Evolutionary conservation across 2,888 invertebrate species (phyloP).

Genomic region (Julus scandinavius): DNA sequence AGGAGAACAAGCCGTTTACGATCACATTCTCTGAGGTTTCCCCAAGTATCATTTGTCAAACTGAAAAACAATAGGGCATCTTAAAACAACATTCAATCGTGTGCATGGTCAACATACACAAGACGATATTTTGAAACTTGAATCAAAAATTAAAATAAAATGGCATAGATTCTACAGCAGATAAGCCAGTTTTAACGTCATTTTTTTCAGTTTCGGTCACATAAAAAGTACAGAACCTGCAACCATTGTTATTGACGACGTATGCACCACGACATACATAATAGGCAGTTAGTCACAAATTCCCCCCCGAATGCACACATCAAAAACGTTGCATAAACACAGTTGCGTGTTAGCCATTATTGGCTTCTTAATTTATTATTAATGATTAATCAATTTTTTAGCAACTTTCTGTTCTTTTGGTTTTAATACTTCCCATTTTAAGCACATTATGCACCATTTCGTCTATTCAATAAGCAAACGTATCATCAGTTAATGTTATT

Average conservation of each 20-base stretch:
- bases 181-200: not conserved
- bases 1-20: too few relatives aligned
- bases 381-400: slow-evolving; percentile 6
- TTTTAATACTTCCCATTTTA: not conserved
- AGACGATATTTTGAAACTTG: too few relatives aligned
- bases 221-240: not conserved
- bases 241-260: not conserved
- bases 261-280: not conserved
- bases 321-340: not conserved
- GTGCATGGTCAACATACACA: too few relatives aligned
- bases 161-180: too few relatives aligned
- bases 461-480: too few relatives aligned
- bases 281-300: not conserved
- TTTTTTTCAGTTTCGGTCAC: not conserved
- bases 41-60: too few relatives aligned
- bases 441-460: not conserved
- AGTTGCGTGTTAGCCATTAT: slow-evolving; percentile 20
- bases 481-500: too few relatives aligned
- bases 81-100: too few relatives aligned
- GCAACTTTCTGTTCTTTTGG: not conserved
- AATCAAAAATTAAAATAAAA: too few relatives aligned
- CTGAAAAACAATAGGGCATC: too few relatives aligned
- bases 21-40: too few relatives aligned
- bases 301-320: not conserved
- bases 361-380: not conserved